These are phyloP conservation scores for Flexamia atlantica DNA, from an alignment of 2,888 invertebrate genomes.

Conservation along the genomic window DNA sequence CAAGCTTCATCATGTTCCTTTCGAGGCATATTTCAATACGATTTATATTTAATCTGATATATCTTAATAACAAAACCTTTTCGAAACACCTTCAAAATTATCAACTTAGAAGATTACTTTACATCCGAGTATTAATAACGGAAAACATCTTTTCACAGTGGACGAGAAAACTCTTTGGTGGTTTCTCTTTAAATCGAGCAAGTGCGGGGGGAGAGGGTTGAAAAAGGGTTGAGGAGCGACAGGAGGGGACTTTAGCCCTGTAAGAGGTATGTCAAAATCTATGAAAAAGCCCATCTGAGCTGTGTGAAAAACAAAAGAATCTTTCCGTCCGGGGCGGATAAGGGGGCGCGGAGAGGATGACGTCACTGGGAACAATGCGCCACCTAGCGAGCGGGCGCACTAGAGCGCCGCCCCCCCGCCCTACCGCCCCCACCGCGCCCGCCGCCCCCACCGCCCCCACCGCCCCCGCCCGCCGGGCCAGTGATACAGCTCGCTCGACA, in stretches of 20 bases:
- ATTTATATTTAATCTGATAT: too few species aligned
- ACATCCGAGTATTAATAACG: slow-evolving; percentile 4
- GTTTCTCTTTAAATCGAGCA: slow-evolving; percentile 60
- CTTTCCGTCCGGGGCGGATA: slow-evolving; percentile 57
- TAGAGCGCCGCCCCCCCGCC: slow-evolving; percentile 17
- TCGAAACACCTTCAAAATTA: not conserved
- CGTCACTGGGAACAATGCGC: slow-evolving; percentile 58
- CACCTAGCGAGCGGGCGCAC: slow-evolving; percentile 57
- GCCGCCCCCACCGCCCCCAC: not conserved
- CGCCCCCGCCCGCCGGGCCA: not conserved
- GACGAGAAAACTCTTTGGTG: slow-evolving; percentile 46
- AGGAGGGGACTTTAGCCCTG: slow-evolving; percentile 58
- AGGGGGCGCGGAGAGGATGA: slow-evolving; percentile 52
- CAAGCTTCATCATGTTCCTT: too few species aligned
- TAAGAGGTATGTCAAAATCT: slow-evolving; percentile 63
- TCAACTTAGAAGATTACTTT: not conserved
- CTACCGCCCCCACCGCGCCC: not conserved
- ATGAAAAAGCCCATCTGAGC: slow-evolving; percentile 63
- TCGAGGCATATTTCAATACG: too few species aligned
- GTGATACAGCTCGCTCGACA: not conserved
- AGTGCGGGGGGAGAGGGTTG: slow-evolving; percentile 13
- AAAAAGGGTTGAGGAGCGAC: slow-evolving; percentile 53
- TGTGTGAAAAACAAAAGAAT: slow-evolving; percentile 62
- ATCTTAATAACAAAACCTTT: too few species aligned
- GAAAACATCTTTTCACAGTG: slow-evolving; percentile 26